Evolutionary conservation across 2,113 vertebrate species (phyloP), one percentile per base, ranked within the genome.

Genomic region (Porphyrio hochstetteri): DNA sequence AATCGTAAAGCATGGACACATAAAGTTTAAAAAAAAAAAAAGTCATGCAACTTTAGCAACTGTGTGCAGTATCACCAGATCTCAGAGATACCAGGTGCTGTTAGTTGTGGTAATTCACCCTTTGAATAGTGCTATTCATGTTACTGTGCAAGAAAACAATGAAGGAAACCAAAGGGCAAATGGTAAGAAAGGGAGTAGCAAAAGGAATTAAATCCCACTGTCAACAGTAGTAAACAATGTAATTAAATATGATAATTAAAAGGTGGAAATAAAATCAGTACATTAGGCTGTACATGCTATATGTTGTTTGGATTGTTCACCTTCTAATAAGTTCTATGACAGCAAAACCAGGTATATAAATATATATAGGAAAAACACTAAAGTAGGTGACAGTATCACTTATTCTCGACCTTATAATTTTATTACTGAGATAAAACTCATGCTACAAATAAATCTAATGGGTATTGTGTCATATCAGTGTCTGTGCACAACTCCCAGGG

Each of bases 341-440:
- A 81, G 63, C 33, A 83, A 90, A 95, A 90, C 4, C 24, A 70
- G 48, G 16, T 46, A 70, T 71, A 40, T 35, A 93, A 93, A 88
- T 42, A 93, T 16, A 93, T 16, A 71, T 0, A 75, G 31, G 36
- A 11, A 81, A 92, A 94, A 75, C 7, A 67, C 2, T 52, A 19
- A 75, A 69, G 29, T 33, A 74, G 61, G 35, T 63, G 46, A 46
- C 36, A 46, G 19, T 13, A 70, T 53, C 52, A 61, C 33, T 65
- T 80, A 79, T 19, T 24, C 63, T 94, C 13, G 8, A 82, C 27
- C n/a, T 88, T 59, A 25, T 53, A 3, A 55, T 86, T 88, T 86
- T 88, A 83, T 88, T 90, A 88, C 44, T 60, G 27, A 86, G 63
- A 40, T 23, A 81, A 52, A 12, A 78, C 20, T 83, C 36, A 59